A percentile compares a stretch with the other conserved stretches of the same genome.
Conservation (phyloP, 2,888 invertebrate species). For the Celastrina argiolus region DNA sequence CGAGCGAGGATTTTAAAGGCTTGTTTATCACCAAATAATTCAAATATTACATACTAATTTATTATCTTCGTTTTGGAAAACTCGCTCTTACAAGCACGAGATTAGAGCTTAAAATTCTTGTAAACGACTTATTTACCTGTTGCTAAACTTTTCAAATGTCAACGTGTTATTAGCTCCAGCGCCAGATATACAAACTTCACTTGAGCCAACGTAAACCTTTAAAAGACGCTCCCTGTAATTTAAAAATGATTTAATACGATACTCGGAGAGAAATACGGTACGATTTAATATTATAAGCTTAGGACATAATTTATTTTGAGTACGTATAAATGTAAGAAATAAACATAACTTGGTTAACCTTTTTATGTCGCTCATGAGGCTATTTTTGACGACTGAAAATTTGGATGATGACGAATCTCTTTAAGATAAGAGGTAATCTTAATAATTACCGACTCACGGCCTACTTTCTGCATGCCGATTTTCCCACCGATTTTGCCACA, state of each 20-base stretch:
- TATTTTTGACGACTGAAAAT: not conserved
- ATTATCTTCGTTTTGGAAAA: not conserved
- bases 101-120: not conserved
- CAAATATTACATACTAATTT: not conserved
- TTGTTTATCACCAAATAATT: conserved; percentile 3
- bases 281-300: conserved; percentile 2
- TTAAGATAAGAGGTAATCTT: too few species aligned
- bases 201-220: conserved; percentile 16
- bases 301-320: conserved; percentile 1
- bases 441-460: too few species aligned
- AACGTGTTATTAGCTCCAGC: conserved; percentile 13
- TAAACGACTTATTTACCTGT: not conserved
- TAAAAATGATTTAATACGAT: conserved; percentile 12
- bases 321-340: not conserved
- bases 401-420: too few species aligned
- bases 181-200: conserved; percentile 7
- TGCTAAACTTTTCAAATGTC: conserved; percentile 18
- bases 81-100: not conserved
- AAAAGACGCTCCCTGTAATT: conserved; percentile 11
- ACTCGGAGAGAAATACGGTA: not conserved
- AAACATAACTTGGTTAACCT: not conserved
- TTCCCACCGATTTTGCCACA: too few species aligned
- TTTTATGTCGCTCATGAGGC: not conserved
- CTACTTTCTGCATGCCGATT: too few species aligned
- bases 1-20: not conserved